Evolutionary conservation across 92 coral and sea anemone species (phyloP).

Genomic region (Epizoanthus illoricatus): DNA sequence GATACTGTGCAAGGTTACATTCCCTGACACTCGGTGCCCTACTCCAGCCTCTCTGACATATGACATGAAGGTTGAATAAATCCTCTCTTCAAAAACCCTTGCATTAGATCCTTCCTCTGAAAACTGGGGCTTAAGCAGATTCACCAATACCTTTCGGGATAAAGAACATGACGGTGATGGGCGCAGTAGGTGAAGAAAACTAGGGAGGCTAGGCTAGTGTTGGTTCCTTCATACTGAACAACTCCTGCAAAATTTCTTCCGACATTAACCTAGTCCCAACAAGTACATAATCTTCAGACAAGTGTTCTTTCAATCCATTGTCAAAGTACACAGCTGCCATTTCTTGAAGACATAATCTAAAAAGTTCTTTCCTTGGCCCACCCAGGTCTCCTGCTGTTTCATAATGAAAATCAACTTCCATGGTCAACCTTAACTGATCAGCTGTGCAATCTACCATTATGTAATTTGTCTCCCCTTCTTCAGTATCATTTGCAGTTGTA

Average conservation of each 20-base stretch:
- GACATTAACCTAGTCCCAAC: slow-evolving; percentile 60
- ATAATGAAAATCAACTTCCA: slow-evolving; percentile 64
- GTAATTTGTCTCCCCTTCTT: slow-evolving; percentile 47
- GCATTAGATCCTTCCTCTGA: slow-evolving; percentile 20
- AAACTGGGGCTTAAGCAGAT: slow-evolving; percentile 20
- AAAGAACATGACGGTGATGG: slow-evolving; percentile 21
- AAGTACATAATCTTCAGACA: slow-evolving; percentile 56
- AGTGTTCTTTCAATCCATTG: slow-evolving; percentile 52
- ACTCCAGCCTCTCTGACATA: slow-evolving; percentile 28
- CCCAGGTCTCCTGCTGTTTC: slow-evolving; percentile 62
- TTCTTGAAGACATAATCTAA: slow-evolving; percentile 49
- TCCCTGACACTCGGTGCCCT: slow-evolving; percentile 3
- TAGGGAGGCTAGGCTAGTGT: slow-evolving; percentile 33
- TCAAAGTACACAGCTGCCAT: slow-evolving; percentile 53
- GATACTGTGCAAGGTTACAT: slow-evolving; percentile 29
- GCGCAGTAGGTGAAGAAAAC: slow-evolving; percentile 6
- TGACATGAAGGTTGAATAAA: slow-evolving; percentile 26
- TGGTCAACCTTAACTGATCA: slow-evolving; percentile 46
- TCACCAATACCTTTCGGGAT: slow-evolving; percentile 7
- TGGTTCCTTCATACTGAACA: slow-evolving; percentile 45
- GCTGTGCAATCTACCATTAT: slow-evolving; percentile 39
- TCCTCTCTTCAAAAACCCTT: slow-evolving; percentile 7
- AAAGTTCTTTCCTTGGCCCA: slow-evolving; percentile 64
- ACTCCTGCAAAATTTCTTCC: slow-evolving; percentile 55
- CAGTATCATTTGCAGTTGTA: slow-evolving; percentile 21